phyloP scores from a whole-genome alignment of 2,113 vertebrate genomes.

The Poeciliopsis turrubarensis region DNA sequence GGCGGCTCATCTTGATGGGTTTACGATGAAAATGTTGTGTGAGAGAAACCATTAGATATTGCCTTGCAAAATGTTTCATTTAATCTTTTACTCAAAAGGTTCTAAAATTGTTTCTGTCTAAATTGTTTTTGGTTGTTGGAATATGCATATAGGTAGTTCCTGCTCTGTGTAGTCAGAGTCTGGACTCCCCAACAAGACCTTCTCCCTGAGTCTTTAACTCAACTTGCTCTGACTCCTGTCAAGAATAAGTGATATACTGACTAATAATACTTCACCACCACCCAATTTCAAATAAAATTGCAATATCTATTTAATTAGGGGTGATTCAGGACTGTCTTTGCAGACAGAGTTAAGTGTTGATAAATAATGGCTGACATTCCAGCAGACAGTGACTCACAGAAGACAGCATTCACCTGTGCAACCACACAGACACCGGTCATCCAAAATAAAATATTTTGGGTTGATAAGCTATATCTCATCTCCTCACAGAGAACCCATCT shows the following conservation, averaged over 20 bases:
- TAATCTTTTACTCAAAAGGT: no score
- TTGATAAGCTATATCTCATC: slow-evolving; percentile 26
- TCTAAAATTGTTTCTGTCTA: neutral
- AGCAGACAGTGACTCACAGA: slow-evolving; percentile 45
- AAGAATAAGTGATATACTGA: neutral
- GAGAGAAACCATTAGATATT: neutral
- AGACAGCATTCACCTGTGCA: slow-evolving; percentile 1
- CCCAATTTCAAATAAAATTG: neutral
- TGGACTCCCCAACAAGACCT: neutral
- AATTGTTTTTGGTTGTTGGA: neutral
- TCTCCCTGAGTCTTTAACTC: no score
- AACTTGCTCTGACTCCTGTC: neutral
- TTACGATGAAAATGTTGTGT: neutral
- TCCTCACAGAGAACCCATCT: slow-evolving; percentile 11
- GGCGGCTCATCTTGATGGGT: no score
- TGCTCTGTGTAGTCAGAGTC: neutral
- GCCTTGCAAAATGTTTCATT: no score
- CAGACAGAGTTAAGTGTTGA: slow-evolving; percentile 23
- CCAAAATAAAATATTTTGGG: slow-evolving; percentile 8
- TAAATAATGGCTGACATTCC: neutral
- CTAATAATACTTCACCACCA: neutral
- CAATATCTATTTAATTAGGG: neutral
- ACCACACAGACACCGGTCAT: slow-evolving; percentile 7
- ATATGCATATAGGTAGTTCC: neutral
- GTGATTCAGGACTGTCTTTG: neutral